Conservation (phyloP, 2,888 invertebrate genomes). For the Melinaea menophilus region DNA sequence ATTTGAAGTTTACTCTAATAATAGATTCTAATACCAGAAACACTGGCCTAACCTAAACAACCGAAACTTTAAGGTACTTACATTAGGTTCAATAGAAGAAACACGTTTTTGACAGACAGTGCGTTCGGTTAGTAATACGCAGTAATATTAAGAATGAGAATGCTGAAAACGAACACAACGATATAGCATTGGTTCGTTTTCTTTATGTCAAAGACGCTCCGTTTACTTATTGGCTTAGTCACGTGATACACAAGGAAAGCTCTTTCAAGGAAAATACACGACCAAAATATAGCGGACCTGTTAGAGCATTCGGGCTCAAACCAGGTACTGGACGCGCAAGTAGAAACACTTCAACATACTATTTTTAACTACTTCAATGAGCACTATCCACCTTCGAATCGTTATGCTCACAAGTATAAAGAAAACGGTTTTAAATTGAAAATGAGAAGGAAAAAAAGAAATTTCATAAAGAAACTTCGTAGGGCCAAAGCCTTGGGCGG, state of each 20-base stretch:
- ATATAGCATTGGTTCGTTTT: conserved; percentile 20
- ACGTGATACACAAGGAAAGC: neutral
- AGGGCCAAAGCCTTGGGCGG: no score
- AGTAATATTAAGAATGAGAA: conserved; percentile 24
- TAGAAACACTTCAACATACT: no score
- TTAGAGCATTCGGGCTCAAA: no score
- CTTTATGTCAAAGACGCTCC: conserved; percentile 9
- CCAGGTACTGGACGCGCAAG: no score
- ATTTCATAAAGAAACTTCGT: no score
- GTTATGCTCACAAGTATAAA: no score
- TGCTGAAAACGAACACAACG: conserved; percentile 18
- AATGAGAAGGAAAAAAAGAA: no score
- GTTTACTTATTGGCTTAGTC: conserved; percentile 15
- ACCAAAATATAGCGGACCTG: neutral
- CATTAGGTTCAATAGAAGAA: conserved; percentile 23
- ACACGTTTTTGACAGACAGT: conserved; percentile 20
- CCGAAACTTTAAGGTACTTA: conserved; percentile 3
- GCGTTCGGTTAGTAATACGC: conserved; percentile 24
- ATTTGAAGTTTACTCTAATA: neutral
- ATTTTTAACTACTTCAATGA: no score
- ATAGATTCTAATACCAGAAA: neutral
- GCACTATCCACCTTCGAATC: no score
- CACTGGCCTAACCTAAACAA: neutral
- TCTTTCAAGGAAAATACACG: neutral
- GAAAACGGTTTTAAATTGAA: no score